Percentiles rank a stretch among this genome's conserved stretches.
Conservation (phyloP, 92 coral and sea anemone species). For the Blastomussa wellsi region DNA sequence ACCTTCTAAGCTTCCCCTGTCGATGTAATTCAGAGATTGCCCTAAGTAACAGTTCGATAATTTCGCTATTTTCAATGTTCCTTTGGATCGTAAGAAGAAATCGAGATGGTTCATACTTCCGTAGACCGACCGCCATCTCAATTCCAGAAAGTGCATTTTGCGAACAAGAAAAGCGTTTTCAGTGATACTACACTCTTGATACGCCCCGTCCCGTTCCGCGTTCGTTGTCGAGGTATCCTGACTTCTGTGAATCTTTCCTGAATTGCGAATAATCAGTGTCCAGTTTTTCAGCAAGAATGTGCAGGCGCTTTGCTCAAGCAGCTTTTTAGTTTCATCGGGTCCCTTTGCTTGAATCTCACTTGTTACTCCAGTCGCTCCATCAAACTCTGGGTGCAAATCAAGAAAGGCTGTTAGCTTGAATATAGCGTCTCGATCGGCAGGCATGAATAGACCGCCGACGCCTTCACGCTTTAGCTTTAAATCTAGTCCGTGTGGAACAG, state of each 20-base stretch:
- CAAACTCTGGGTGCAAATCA: slow-evolving; percentile 1
- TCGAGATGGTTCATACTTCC: slow-evolving; percentile 35
- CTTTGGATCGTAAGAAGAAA: slow-evolving; percentile 48
- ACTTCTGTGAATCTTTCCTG: slow-evolving; percentile 1
- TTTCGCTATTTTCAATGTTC: slow-evolving; percentile 35
- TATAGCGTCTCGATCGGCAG: background rate
- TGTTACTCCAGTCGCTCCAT: slow-evolving; percentile 11
- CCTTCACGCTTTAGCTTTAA: background rate
- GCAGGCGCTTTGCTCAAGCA: slow-evolving; percentile 26
- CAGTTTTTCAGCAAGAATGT: slow-evolving; percentile 39
- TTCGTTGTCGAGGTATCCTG: background rate
- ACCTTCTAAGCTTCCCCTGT: slow-evolving; percentile 34
- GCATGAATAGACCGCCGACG: background rate
- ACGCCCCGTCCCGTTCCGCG: background rate
- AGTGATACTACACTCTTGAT: slow-evolving; percentile 37
- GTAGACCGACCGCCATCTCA: slow-evolving; percentile 30
- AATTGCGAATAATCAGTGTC: slow-evolving; percentile 43
- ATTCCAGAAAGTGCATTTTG: slow-evolving; percentile 29
- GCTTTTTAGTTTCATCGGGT: background rate
- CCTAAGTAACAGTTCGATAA: slow-evolving; percentile 32
- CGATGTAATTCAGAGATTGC: slow-evolving; percentile 29
- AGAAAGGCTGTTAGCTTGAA: slow-evolving; percentile 4
- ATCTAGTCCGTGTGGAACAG: background rate
- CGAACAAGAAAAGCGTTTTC: slow-evolving; percentile 49
- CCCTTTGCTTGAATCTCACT: background rate